Percentiles rank a stretch among this genome's conserved stretches.
These are phyloP conservation scores for Cygnus olor DNA, from an alignment of 2,797 vertebrate species.

Conservation along the genomic window DNA sequence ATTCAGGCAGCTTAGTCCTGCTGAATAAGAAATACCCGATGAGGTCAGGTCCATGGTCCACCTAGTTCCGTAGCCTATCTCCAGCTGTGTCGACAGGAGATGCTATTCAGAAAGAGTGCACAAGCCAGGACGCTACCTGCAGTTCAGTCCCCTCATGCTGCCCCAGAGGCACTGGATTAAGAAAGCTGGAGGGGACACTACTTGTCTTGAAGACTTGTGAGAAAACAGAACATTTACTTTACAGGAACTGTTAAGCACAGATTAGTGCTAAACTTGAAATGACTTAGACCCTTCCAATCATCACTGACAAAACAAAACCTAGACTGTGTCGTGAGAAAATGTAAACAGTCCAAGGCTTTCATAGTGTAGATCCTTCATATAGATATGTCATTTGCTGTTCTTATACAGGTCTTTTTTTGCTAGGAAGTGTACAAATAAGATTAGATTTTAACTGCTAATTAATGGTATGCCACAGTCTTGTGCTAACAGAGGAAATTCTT, in stretches of 20 bases:
- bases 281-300: not conserved
- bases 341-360: not conserved
- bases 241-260: not conserved
- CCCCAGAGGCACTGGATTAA: not conserved
- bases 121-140: not conserved
- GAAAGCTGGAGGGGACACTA: not conserved
- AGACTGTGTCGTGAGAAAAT: not conserved
- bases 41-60: not conserved
- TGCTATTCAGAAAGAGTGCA: not conserved
- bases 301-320: not conserved
- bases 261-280: not conserved
- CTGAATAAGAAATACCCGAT: not conserved
- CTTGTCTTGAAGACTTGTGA: not conserved
- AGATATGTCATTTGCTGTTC: not conserved
- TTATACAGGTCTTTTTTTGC: constrained; percentile 1
- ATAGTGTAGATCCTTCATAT: not conserved
- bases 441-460: constrained; percentile 48
- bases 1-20: not conserved
- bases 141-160: not conserved
- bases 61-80: not conserved
- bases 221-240: not conserved
- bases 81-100: not conserved
- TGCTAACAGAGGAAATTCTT: constrained; percentile 18
- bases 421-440: constrained; percentile 13
- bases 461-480: constrained; percentile 13